phyloP scores from a whole-genome alignment of 2,888 invertebrate species.

The Conops quadrifasciatus region DNA sequence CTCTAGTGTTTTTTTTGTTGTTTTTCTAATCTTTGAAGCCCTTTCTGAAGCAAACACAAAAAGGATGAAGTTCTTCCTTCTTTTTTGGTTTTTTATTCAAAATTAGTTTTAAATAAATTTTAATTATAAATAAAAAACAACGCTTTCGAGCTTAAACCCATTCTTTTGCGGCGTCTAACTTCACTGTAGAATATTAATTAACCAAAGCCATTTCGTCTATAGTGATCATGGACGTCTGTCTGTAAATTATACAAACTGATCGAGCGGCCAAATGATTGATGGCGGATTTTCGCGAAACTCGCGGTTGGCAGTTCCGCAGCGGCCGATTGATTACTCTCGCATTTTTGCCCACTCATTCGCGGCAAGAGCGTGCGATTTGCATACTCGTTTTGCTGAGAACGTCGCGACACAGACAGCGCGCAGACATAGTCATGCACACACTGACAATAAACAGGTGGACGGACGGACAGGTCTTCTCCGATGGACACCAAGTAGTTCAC shows the following conservation, averaged over 20 bases:
- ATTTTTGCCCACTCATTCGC: slow-evolving; percentile 12
- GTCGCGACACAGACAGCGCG: neutral
- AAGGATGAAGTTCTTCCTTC: neutral
- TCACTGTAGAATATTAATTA: slow-evolving; percentile 3
- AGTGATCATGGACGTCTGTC: neutral
- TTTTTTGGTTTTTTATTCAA: neutral
- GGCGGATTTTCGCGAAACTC: neutral
- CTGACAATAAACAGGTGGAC: neutral
- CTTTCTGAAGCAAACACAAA: neutral
- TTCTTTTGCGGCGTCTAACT: too few species aligned
- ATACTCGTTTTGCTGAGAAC: slow-evolving; percentile 10
- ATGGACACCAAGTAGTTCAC: neutral
- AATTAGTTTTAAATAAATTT: neutral
- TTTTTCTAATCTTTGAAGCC: neutral
- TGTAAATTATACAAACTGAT: neutral
- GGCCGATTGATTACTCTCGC: neutral
- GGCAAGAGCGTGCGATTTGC: slow-evolving; percentile 19
- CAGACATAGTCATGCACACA: too few species aligned
- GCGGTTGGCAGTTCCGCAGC: slow-evolving; percentile 8
- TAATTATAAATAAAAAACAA: neutral
- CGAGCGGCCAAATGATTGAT: slow-evolving; percentile 10
- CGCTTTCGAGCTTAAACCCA: too few species aligned
- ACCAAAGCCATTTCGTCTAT: slow-evolving; percentile 5
- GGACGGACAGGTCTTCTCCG: slow-evolving; percentile 15
- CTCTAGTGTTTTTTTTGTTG: neutral